Evolutionary conservation across 2,888 invertebrate species (phyloP), one percentile per base, ranked within the genome.

Genomic region (Drosophila differens): DNA sequence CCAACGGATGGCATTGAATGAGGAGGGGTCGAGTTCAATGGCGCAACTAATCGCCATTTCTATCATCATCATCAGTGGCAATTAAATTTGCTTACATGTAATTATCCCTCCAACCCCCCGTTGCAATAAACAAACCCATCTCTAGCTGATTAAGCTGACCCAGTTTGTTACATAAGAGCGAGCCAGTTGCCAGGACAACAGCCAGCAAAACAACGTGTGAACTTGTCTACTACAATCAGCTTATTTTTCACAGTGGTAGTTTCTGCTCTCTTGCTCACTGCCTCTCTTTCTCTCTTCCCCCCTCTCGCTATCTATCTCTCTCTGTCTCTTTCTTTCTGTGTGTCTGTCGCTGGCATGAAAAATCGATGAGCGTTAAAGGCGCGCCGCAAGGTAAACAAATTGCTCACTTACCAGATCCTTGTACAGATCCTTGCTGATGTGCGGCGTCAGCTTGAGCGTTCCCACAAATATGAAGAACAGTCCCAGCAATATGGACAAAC

Each of bases 391-490:
- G 64, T 63, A 68, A 81, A 64, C 66, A 61, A 67, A 62, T 79
- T 75, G 70, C 67, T 63, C 64, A 94, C 97, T 96, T 94, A 98
- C 98, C 96, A 99, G 95, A 94, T 99, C 98, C 95, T 97, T 98
- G 94, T 99, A 98, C 77, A 99, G 95, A 94, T 99, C 99, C 95
- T 97, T 97, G 90, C 98, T 98, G 82, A 99, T 96, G 89, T 96
- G 95, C 81, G 98, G 98, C 76, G 98, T 97, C 78, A 99, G 94
- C 94, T 99, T 99, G 92, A 99, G 96, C 70, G 97, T 96, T 70
- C 99, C 99, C 82, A 98, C 97, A 93, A 99, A 98, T 91, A 99
- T 96, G 94, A 99, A 99, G 94, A 99, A 99, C 89, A 98, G 94
- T 74, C 99, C 99, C 92, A 99, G 94, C 62, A 99, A 95, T 89